These are phyloP conservation scores for Ceyx margarethae DNA, from an alignment of 2,113 vertebrate species.

Conservation along the genomic window DNA sequence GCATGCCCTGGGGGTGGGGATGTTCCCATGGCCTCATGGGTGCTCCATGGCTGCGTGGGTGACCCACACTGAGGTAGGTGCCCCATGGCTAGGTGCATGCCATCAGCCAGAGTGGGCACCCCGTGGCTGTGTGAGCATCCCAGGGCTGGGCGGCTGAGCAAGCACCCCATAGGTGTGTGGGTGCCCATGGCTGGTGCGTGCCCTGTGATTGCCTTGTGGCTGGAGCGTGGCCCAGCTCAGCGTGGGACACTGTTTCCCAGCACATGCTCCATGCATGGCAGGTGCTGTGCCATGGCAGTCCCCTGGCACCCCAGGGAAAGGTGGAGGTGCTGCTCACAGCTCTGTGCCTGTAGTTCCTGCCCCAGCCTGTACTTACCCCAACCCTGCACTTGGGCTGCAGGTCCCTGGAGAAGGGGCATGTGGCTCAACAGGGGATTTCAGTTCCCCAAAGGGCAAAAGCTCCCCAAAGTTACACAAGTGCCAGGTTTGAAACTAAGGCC, in stretches of 20 bases:
- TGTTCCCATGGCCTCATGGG: not conserved
- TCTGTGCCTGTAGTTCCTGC: not conserved
- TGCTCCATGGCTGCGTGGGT: not conserved
- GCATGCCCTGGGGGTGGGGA: not conserved
- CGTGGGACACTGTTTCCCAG: not conserved
- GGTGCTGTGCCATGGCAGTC: not conserved
- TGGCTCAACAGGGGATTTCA: not conserved
- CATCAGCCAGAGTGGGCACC: no score
- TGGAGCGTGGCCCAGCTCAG: not conserved
- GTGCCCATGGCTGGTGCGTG: not conserved
- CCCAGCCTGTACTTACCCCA: no score
- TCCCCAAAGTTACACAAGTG: not conserved
- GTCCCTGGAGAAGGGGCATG: not conserved
- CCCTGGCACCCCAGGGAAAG: not conserved
- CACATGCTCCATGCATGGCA: no score
- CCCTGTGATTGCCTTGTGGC: fast-evolving
- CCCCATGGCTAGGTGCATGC: no score
- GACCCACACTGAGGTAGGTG: not conserved
- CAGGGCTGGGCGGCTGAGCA: fast-evolving
- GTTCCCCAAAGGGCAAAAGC: not conserved
- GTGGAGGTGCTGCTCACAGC: not conserved
- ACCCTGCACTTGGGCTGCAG: fast-evolving
- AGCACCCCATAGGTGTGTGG: not conserved
- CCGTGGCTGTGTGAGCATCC: not conserved
- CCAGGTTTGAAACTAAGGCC: not conserved